Evolutionary conservation across 1,140 invertebrate species (phyloP).

Genomic region (Apis cerana): DNA sequence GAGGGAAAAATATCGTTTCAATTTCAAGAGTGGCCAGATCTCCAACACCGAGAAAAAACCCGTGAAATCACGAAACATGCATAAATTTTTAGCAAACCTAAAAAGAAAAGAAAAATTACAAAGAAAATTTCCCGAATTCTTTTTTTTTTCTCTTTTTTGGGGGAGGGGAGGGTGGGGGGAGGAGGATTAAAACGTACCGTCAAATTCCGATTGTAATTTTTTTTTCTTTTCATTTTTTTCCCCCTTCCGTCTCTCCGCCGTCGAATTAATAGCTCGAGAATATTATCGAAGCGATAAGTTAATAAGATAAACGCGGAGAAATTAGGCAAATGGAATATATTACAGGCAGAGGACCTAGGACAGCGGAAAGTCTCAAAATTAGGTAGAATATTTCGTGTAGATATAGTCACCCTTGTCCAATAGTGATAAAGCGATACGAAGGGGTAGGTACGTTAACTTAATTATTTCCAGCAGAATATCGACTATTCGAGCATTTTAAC

Average conservation of each 20-base stretch:
- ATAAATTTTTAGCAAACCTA: neutral
- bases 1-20: slow-evolving; percentile 20
- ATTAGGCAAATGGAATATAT: slow-evolving; percentile 30
- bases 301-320: slow-evolving; percentile 15
- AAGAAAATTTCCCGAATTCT: too few species aligned
- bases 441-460: slow-evolving; percentile 15
- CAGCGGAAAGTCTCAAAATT: slow-evolving; percentile 1
- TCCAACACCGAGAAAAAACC: slow-evolving; percentile 73
- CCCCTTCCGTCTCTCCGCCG: too few species aligned
- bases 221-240: neutral
- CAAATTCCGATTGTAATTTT: neutral
- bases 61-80: slow-evolving; percentile 21
- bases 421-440: slow-evolving; percentile 33
- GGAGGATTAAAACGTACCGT: neutral
- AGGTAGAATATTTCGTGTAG: slow-evolving; percentile 40
- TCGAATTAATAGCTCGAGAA: slow-evolving; percentile 12
- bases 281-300: slow-evolving; percentile 24
- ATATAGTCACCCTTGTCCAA: slow-evolving; percentile 52
- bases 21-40: slow-evolving; percentile 77
- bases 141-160: too few species aligned
- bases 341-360: slow-evolving; percentile 26
- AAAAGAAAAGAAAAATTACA: neutral
- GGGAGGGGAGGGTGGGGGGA: too few species aligned
- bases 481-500: slow-evolving; percentile 8
- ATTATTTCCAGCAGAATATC: slow-evolving; percentile 29